phyloP scores from a whole-genome alignment of 2,113 vertebrate genomes.

The Excalfactoria chinensis region DNA sequence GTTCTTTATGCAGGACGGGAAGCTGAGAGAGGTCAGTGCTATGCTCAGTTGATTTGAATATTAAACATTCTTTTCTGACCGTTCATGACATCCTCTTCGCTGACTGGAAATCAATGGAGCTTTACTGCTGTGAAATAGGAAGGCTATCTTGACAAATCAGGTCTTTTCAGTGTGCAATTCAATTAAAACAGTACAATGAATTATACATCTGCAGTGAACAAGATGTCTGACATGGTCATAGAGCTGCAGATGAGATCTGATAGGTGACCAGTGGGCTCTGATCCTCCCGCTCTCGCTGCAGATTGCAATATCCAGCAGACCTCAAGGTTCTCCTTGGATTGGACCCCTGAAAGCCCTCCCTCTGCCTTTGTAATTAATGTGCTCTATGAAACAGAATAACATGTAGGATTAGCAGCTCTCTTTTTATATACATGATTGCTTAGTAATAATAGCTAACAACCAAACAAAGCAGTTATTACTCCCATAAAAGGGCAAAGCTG shows the following conservation, averaged over 20 bases:
- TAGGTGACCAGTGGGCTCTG: constrained; percentile 37
- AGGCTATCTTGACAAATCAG: not conserved
- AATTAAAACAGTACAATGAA: constrained; percentile 49
- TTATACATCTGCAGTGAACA: constrained; percentile 36
- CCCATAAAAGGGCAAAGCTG: not conserved
- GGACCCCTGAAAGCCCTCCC: not conserved
- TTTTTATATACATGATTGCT: not conserved
- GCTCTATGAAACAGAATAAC: not conserved
- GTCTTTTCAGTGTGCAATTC: constrained; percentile 25
- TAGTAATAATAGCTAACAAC: not conserved
- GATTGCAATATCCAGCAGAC: not conserved
- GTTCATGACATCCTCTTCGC: not conserved
- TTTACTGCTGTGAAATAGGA: constrained; percentile 35
- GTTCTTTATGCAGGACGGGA: not conserved
- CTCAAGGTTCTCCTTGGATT: not conserved
- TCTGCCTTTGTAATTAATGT: not conserved
- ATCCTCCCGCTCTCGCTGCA: not conserved
- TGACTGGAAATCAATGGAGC: constrained; percentile 58
- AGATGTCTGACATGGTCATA: constrained; percentile 49
- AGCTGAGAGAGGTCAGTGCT: constrained; percentile 26
- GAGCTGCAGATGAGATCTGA: constrained; percentile 21
- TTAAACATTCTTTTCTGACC: constrained; percentile 10
- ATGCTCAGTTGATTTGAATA: constrained; percentile 57
- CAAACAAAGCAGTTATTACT: not conserved
- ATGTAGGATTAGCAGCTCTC: not conserved